Conservation (phyloP, 1,140 invertebrate species). For the Psilanteris sp. region DNA sequence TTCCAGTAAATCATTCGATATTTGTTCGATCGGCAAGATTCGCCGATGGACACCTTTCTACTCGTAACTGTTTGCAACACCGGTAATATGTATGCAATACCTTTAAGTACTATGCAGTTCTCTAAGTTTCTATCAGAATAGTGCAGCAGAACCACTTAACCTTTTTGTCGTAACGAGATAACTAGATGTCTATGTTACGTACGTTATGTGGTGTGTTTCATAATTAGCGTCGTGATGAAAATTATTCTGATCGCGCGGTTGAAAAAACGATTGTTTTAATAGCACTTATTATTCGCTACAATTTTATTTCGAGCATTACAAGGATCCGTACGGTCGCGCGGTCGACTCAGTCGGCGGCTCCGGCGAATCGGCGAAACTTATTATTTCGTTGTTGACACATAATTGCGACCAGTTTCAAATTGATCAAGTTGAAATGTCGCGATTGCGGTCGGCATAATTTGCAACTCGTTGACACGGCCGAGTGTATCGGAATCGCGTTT, state of each 20-base stretch:
- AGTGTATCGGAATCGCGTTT: too few species aligned
- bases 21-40: slow-evolving; percentile 54
- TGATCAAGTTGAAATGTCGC: too few species aligned
- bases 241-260: slow-evolving; percentile 5
- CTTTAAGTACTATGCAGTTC: slow-evolving; percentile 53
- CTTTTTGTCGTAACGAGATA: slow-evolving; percentile 62
- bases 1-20: slow-evolving; percentile 37
- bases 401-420: too few species aligned
- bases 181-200: slow-evolving; percentile 55
- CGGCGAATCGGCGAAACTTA: too few species aligned
- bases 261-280: slow-evolving; percentile 14
- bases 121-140: slow-evolving; percentile 57
- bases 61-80: slow-evolving; percentile 55
- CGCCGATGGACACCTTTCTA: slow-evolving; percentile 64
- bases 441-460: too few species aligned
- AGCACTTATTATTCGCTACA: too few species aligned
- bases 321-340: too few species aligned
- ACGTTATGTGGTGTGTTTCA: slow-evolving; percentile 30
- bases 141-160: slow-evolving; percentile 56
- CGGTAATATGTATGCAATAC: slow-evolving; percentile 63
- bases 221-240: slow-evolving; percentile 32
- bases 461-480: too few species aligned
- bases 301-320: too few species aligned
- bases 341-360: too few species aligned
- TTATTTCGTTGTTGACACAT: too few species aligned